Base-by-base conservation (phyloP, 2,113 vertebrate species). In the Toxotes chatareus region DNA sequence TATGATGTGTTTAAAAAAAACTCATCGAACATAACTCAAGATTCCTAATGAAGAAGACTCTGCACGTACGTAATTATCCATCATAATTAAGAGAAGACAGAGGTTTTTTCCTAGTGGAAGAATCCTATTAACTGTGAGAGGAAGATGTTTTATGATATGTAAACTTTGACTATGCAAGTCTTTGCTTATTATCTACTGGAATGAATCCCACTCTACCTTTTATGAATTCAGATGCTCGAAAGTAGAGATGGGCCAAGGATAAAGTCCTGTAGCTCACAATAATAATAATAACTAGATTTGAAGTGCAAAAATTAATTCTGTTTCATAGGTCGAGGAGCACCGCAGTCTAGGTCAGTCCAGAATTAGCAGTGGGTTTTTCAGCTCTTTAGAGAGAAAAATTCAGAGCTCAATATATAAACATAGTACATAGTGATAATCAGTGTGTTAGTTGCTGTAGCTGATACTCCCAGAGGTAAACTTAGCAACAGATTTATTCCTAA, bases 71-170 rank as follows among this genome's bases (percentile, higher is more conserved):
- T 44, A 55, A 49, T 27, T 27, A 76, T 36, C n/a, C 49, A 23
- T 27, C n/a, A 38, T 31, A 68, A 65, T 76, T 61, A 62, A 46
- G 31, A 44, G 57, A 82, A 31, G 23, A 21, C 11, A 34, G 11
- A 55, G 5, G 19, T 44, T 4, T 73, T 34, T 9, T 27, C 40
- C 14, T 3, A 36, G 55, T 23, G 5, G 23, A 32, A 60, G 12
- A 77, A 73, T 64, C 46, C 13, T 6, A 59, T 65, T 60, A 59
- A 68, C 32, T 68, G 14, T 34, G 51, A 79, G 31, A 57, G 16
- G 16, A 80, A 13, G 46, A 66, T 5, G 73, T 51, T 53, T 38
- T 36, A 49, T 46, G 9, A 76, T 60, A 8, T 38, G 1, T 49
- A 67, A 17, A 44, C 40, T 69, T 32, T 23, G 13, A 11, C 66